Evolutionary conservation across 2,113 vertebrate species (phyloP).

Genomic region (Leptosomus discolor): DNA sequence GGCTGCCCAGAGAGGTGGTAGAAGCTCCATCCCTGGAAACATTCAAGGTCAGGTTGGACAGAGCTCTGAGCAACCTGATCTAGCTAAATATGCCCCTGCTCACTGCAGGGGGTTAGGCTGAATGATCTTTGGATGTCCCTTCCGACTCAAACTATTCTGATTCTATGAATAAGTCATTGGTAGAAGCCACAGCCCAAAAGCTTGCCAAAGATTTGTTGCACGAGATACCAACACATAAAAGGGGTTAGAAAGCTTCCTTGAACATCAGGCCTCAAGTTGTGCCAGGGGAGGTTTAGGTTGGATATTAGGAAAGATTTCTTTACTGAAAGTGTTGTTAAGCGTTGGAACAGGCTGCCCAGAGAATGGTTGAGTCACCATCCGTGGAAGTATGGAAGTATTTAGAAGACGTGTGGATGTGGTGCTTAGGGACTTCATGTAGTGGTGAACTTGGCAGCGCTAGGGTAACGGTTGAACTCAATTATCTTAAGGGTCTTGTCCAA

Average conservation of each 20-base stretch:
- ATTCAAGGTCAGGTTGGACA: neutral
- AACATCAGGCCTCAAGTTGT: neutral
- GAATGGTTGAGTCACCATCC: neutral
- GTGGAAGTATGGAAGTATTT: neutral
- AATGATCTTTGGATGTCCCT: neutral
- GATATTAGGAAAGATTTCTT: neutral
- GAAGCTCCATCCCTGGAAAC: neutral
- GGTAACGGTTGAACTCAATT: neutral
- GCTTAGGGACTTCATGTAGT: neutral
- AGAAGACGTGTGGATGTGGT: accelerated
- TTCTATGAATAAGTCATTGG: neutral
- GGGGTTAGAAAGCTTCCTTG: neutral
- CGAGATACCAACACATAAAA: neutral
- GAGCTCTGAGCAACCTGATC: neutral
- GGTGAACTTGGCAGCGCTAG: neutral
- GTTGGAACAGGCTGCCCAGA: neutral
- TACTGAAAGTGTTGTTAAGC: neutral
- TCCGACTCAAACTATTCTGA: neutral
- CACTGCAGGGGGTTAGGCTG: neutral
- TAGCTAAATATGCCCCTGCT: neutral
- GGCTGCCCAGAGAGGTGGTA: too few relatives aligned
- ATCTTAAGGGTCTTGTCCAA: neutral
- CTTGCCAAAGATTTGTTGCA: neutral
- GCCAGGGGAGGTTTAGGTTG: neutral
- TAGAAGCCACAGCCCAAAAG: neutral